Base-by-base conservation (phyloP, 92 coral and sea anemone genomes). In the Epizoanthus fatuus region DNA sequence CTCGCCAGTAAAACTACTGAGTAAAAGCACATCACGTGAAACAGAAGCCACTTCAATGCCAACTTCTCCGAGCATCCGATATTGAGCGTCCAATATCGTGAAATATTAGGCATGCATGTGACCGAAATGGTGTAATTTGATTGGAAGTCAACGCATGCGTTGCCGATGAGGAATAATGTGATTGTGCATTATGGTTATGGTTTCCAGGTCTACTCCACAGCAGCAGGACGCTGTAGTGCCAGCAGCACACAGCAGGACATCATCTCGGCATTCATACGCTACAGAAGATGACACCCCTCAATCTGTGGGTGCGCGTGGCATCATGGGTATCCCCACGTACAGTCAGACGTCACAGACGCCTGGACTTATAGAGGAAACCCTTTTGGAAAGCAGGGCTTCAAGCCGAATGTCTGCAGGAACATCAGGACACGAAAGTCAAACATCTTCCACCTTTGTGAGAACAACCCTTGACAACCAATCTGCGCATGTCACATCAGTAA, bases 281-380 rank as follows among this genome's bases (percentile, higher is more conserved):
- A 32, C 25, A 58, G 49, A 4, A 16, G 45, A 9, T 54, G 25
- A 40, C 55, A 64, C 49, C 44, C 47, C 57, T 76, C 37, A 29
- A 59, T 16, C 82, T 42, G 70, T 25, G 29, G 69, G 38, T 15
- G 37, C 14, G 70, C 82, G n/a, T 3, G 45, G 69, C 20, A 20
- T 60, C 42, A 5, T 44, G 19, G 44, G 71, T 62, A 17, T 42
- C 20, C 14, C 70, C 14, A 20, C 69, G 9, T 38, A 44, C 57
- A 60, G 59, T 12, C 37, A 58, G 14, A 40, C 40, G 16, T 40
- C 58, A 20, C 82, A 77, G 45, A 59, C 19, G 42, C 82, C 82
- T 19, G 55, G 39, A 20, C 29, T 77, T 25, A 77, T 77, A 40
- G 82, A 77, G 32, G 82, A 77, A 60, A 77, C 82, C 17, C 69